Conservation (phyloP, 2,113 vertebrate genomes). For the Lates calcarifer region DNA sequence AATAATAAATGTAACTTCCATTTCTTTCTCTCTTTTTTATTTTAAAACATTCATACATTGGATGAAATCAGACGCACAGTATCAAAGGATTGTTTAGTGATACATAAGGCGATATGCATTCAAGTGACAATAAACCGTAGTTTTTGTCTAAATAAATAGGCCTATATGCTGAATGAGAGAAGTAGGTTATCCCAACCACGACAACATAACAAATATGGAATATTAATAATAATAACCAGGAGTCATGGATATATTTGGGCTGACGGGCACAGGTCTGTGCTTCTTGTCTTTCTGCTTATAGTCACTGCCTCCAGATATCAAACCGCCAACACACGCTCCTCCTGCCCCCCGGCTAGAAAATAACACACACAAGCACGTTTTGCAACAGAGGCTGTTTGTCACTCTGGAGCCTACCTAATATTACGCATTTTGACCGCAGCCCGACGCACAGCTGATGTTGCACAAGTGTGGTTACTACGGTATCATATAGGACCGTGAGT, state of each 20-base stretch:
- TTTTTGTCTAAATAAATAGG: background rate
- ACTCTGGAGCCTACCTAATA: background rate
- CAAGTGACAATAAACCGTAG: background rate
- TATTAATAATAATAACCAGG: background rate
- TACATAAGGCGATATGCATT: background rate
- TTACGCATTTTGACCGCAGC: slow-evolving; percentile 33
- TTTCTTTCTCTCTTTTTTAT: background rate
- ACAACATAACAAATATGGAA: background rate
- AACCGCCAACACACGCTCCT: slow-evolving; percentile 22
- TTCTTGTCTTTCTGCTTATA: background rate
- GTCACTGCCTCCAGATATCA: slow-evolving; percentile 6
- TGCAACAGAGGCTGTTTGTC: slow-evolving; percentile 35
- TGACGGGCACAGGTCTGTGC: background rate
- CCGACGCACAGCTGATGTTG: slow-evolving; percentile 44
- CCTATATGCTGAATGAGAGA: background rate
- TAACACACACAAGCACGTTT: background rate
- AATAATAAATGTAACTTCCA: background rate
- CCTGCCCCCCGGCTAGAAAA: slow-evolving; percentile 26
- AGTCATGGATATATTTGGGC: background rate
- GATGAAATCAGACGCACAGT: background rate
- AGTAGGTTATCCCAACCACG: fast-evolving
- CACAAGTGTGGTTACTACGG: slow-evolving; percentile 24
- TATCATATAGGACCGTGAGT: background rate
- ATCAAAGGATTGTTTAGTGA: background rate
- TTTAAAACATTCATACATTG: background rate